phyloP scores from a whole-genome alignment of 1,140 invertebrate genomes.

The Megalonaias nervosa region DNA sequence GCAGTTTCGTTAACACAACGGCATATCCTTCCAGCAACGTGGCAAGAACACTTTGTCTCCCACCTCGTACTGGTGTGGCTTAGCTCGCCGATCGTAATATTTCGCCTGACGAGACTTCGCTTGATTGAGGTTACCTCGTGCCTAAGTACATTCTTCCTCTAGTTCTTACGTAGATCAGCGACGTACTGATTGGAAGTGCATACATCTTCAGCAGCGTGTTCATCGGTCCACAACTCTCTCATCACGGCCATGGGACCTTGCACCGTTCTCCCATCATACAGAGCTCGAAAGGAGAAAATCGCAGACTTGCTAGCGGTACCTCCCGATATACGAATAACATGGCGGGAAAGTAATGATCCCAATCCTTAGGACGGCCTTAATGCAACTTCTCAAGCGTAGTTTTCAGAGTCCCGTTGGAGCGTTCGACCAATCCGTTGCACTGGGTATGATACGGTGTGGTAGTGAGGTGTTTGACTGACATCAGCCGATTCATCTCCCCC shows the following conservation, averaged over 20 bases:
- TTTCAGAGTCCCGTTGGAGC: conserved; percentile 47
- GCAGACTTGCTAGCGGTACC: conserved; percentile 35
- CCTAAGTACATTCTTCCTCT: conserved; percentile 37
- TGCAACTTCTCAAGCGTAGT: conserved; percentile 33
- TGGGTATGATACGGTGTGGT: conserved; percentile 22
- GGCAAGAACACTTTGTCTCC: conserved; percentile 31
- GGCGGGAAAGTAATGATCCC: conserved; percentile 53
- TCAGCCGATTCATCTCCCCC: conserved; percentile 10
- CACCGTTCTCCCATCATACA: conserved; percentile 41
- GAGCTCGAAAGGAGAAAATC: conserved; percentile 48
- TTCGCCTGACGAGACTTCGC: conserved; percentile 19
- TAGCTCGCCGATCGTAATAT: conserved; percentile 17
- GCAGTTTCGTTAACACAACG: conserved; percentile 32
- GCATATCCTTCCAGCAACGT: conserved; percentile 4
- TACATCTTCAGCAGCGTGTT: conserved; percentile 17
- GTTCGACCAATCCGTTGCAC: conserved; percentile 53
- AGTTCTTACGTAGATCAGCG: conserved; percentile 31
- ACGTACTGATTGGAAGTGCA: conserved; percentile 40
- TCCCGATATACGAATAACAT: conserved; percentile 58
- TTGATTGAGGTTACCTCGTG: conserved; percentile 21
- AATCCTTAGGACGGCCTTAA: conserved; percentile 42
- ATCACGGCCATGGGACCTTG: conserved; percentile 36
- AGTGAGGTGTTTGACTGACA: conserved; percentile 18
- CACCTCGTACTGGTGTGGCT: neutral
- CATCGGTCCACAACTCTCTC: conserved; percentile 42